Evolutionary conservation across 2,888 invertebrate genomes (phyloP).

Genomic region (Lysandra bellargus): DNA sequence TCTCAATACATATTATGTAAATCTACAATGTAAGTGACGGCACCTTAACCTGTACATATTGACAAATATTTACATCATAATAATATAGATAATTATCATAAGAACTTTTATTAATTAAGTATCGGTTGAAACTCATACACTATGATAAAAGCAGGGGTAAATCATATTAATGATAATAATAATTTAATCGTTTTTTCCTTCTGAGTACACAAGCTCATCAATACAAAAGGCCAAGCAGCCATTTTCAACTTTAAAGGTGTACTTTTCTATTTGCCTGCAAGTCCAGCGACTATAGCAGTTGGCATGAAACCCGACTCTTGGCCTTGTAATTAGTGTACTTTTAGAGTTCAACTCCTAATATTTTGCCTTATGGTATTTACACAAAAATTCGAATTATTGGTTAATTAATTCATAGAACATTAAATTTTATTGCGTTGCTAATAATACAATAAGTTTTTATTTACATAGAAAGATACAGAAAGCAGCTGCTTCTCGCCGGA

Average conservation of each 20-base stretch:
- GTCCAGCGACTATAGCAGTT: neutral
- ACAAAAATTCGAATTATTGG: neutral
- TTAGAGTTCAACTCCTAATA: neutral
- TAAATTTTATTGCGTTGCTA: neutral
- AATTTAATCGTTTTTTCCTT: neutral
- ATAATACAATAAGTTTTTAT: conserved; percentile 21
- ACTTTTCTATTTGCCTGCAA: too few species aligned
- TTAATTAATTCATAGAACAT: neutral
- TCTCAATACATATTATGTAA: conserved; percentile 68
- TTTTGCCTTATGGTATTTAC: neutral
- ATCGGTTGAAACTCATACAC: neutral
- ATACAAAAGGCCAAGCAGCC: neutral
- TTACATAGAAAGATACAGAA: conserved; percentile 32
- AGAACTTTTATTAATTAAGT: neutral
- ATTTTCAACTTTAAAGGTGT: too few species aligned
- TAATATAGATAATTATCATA: conserved; percentile 1
- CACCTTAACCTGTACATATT: conserved; percentile 49
- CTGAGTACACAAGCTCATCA: neutral
- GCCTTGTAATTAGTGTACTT: neutral
- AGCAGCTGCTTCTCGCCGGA: conserved; percentile 32
- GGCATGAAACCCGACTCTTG: neutral
- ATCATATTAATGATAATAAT: neutral
- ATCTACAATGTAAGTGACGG: conserved; percentile 59
- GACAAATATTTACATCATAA: conserved; percentile 39
- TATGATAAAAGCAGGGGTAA: neutral